Base-by-base conservation (phyloP, 2,113 vertebrate genomes). In the Oryzias curvinotus region DNA sequence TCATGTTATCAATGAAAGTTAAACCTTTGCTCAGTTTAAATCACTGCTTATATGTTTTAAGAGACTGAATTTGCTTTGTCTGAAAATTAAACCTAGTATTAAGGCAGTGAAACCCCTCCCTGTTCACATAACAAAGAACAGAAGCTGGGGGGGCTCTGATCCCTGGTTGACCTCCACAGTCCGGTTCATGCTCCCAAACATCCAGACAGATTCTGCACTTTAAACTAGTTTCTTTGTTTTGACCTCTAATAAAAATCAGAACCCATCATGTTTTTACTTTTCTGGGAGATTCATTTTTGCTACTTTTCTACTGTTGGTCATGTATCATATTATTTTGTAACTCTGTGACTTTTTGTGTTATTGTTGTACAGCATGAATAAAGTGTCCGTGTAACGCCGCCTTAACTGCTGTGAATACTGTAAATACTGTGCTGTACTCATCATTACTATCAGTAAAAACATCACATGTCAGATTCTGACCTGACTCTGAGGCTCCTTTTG, bases 311-410 rank as follows among this genome's bases (percentile, higher is more conserved):
- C 56, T 91, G 90, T 88, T 83, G 69, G 62, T 75, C 72, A 88
- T 93, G 92, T 93, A 87, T 85, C 74, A 73, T 81, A 64, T 82
- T 83, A 82, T 93, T 91, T 93, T 89, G 90, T 91, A 91, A 89
- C 81, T 73, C 50, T 88, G 65, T 90, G 87, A 81, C 80, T 46
- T 83, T 82, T 75, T 62, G 71, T 88, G 76, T 80, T 36, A 86
- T 76, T 82, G 79, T 88, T 93, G 90, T 93, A 92, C 80, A 88
- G 84, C 67, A 82, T 90, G 92, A 90, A 93, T 93, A 92, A 91
- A 87, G 68, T 72, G 71, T 71, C 77, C 75, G 73, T 83, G 58
- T 74, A 73, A 74, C 67, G 69, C 80, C 65, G 78, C 83, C 85
- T 63, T 73, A 78, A 75, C 54, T 89, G 86, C 86, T 89, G 92